These are phyloP conservation scores for Cettia cetti DNA, from an alignment of 2,113 vertebrate species.

Conservation along the genomic window DNA sequence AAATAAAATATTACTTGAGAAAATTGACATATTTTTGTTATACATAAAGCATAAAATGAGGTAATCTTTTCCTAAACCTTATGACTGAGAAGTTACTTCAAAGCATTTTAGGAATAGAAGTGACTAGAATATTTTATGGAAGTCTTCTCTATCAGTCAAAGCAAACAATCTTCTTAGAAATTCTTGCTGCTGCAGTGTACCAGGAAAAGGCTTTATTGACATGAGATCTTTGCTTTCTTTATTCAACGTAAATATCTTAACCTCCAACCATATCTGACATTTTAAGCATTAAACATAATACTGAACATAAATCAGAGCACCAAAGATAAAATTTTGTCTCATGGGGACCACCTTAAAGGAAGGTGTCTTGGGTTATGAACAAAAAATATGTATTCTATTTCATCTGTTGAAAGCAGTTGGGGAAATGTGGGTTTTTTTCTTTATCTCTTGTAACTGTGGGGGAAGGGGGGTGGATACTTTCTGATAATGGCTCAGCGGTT, in stretches of 20 bases:
- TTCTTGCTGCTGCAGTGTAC: background rate
- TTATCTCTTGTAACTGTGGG: too few species aligned
- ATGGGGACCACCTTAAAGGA: too few species aligned
- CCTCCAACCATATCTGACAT: background rate
- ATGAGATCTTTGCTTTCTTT: background rate
- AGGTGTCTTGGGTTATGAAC: too few species aligned
- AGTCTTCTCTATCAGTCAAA: background rate
- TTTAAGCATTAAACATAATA: background rate
- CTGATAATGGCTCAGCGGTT: too few species aligned
- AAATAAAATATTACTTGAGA: too few species aligned
- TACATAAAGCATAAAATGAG: background rate
- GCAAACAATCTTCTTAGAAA: background rate
- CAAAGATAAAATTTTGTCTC: background rate
- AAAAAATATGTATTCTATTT: too few species aligned
- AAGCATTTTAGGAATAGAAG: background rate
- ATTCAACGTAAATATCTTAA: background rate
- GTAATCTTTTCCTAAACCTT: background rate
- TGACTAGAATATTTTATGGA: background rate
- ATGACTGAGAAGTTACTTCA: background rate
- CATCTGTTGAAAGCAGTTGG: too few species aligned
- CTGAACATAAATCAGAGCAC: background rate
- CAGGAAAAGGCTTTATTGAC: background rate
- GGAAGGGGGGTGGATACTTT: too few species aligned
- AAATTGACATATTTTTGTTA: background rate
- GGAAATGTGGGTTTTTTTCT: too few species aligned